Base-by-base conservation (phyloP, 2,113 vertebrate genomes). In the Cheirogaleus medius region DNA sequence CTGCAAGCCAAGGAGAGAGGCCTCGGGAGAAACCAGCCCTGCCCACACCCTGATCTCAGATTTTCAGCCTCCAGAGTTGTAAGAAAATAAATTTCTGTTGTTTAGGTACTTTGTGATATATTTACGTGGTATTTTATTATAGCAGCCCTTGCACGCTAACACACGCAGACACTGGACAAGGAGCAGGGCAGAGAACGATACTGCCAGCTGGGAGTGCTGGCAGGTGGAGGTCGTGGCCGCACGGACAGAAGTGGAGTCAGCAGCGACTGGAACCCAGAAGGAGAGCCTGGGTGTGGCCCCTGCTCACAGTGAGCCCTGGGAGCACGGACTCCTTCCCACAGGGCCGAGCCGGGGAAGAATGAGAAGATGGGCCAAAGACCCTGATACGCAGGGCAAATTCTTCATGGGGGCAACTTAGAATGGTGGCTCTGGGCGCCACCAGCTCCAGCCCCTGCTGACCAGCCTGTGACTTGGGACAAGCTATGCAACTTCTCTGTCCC, bases 281-380 rank as follows among this genome's bases (percentile, higher is more conserved):
- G 39, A 63, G 52, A 60, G 8, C 9, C 27, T 9, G 18, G 64
- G 23, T 21, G 27, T 68, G 63, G 32, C 1, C 8, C 1, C 2
- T 0, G 1, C 49, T 21, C 74, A 47, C 14, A 49, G 17, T 8
- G 32, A 63, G 27, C 54, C 63, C 14, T 13, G 10, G 47, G 14
- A n/a, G 42, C 14, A 42, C 29, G 0, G n/a, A 21, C 0, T 1
- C 17, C 52, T 64, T 27, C 25, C 6, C 21, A 42, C 5, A 23
- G 63, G 18, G 32, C 37, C 0, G 3, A 80, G 15, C 52, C 7
- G 11, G 37, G 64, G 39, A 4, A 10, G 11, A 29, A 4, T 29
- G 84, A 32, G 15, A 34, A 81, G 23, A 14, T 4, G 58, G 21
- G 34, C 56, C 17, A 3, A 12, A 49, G 39, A 23, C 39, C 71